Percentiles rank a stretch among this genome's conserved stretches.
These are phyloP conservation scores for Paedocypris sp. DNA, from an alignment of 2,113 vertebrate species.

Conservation along the genomic window DNA sequence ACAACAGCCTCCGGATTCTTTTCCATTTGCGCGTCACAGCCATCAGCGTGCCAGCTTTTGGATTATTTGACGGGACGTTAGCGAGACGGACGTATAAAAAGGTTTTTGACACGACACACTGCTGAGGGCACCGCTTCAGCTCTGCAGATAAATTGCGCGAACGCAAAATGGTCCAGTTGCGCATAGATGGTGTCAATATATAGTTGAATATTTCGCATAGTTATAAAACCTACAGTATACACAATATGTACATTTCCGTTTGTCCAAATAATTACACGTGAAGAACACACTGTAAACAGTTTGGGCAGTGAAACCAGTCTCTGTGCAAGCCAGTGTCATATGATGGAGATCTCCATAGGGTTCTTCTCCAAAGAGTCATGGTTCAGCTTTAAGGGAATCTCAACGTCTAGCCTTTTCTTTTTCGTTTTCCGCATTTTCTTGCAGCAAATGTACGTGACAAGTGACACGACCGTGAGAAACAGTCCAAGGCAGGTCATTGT, in stretches of 20 bases:
- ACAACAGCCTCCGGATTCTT: no score
- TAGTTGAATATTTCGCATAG: conserved; percentile 36
- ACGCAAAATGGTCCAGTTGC: not conserved
- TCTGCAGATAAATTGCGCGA: conserved; percentile 19
- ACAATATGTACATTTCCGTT: conserved; percentile 56
- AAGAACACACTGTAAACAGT: conserved; percentile 47
- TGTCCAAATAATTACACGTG: conserved; percentile 15
- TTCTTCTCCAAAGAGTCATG: conserved; percentile 77
- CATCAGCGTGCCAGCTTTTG: no score
- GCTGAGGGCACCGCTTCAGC: conserved; percentile 17
- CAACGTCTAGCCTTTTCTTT: conserved; percentile 71
- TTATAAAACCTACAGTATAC: conserved; percentile 49
- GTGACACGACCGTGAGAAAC: conserved; percentile 69
- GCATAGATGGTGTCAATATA: not conserved
- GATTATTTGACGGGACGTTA: not conserved
- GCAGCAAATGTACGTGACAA: conserved; percentile 83
- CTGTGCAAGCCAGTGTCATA: conserved; percentile 55
- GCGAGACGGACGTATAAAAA: conserved; percentile 4
- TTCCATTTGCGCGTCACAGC: no score
- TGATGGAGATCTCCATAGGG: conserved; percentile 81
- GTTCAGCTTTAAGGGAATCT: conserved; percentile 84
- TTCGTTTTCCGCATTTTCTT: conserved; percentile 70
- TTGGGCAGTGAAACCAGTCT: conserved; percentile 8
- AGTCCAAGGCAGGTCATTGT: conserved; percentile 77
- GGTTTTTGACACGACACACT: conserved; percentile 28